Conservation (phyloP, 2,113 vertebrate species). For the Leucoraja erinaceus region DNA sequence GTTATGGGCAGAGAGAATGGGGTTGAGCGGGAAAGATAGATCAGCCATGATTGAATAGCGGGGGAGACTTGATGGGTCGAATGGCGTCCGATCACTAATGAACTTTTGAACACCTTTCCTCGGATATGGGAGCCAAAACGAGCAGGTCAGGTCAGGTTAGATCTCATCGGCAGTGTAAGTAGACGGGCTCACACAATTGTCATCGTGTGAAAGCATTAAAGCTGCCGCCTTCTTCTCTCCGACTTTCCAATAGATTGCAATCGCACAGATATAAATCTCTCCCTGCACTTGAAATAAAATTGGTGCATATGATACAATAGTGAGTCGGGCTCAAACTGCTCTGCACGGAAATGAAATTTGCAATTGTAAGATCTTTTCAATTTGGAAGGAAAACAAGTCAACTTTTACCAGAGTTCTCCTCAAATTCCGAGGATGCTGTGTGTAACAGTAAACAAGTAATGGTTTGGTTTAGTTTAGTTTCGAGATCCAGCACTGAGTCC, state of each 20-base stretch:
- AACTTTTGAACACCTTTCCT: too few species aligned
- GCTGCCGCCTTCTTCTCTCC: background rate
- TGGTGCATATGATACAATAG: background rate
- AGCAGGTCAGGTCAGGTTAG: background rate
- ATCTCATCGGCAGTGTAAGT: background rate
- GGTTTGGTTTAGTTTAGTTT: too few species aligned
- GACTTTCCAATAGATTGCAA: constrained; percentile 10
- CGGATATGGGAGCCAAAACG: too few species aligned
- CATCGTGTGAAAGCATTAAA: background rate
- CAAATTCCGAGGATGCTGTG: background rate
- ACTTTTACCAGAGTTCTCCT: background rate
- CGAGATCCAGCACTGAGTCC: too few species aligned
- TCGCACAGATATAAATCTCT: constrained; percentile 24
- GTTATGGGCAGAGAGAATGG: too few species aligned
- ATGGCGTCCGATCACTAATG: too few species aligned
- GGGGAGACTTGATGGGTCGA: too few species aligned
- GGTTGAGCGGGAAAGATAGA: too few species aligned
- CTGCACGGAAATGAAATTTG: constrained; percentile 14
- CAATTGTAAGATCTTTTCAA: constrained; percentile 25
- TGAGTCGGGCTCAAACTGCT: background rate
- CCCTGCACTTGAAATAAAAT: constrained; percentile 24
- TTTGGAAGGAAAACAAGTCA: background rate
- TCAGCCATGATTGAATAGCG: too few species aligned
- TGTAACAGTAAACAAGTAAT: background rate
- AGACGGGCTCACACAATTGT: background rate